These are phyloP conservation scores for Drosophila lini DNA, from an alignment of 1,140 invertebrate genomes.

Conservation along the genomic window DNA sequence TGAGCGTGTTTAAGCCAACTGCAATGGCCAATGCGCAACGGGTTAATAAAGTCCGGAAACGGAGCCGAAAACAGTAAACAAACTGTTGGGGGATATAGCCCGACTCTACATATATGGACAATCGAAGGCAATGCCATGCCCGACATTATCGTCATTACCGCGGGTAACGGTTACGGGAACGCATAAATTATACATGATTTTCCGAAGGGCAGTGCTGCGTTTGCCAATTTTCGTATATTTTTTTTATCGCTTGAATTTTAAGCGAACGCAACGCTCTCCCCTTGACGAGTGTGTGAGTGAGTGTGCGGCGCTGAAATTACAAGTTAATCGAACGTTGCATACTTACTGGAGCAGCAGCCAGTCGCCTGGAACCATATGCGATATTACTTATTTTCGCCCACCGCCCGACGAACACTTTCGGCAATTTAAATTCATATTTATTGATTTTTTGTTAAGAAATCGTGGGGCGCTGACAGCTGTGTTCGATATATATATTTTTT, in stretches of 20 bases:
- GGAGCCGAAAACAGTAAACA: constrained; percentile 35
- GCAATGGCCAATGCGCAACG: constrained; percentile 17
- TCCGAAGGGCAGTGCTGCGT: constrained; percentile 4
- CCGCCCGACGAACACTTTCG: constrained; percentile 16
- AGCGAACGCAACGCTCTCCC: not conserved
- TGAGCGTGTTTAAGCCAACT: constrained; percentile 37
- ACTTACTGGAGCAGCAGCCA: constrained; percentile 61
- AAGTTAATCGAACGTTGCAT: constrained; percentile 63
- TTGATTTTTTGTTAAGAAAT: constrained; percentile 44
- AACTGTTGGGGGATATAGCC: constrained; percentile 10
- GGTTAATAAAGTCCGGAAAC: constrained; percentile 19
- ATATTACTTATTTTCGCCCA: constrained; percentile 46
- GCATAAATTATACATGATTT: constrained; percentile 50
- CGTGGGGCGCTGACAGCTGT: constrained; percentile 13
- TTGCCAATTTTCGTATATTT: constrained; percentile 12
- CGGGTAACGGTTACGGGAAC: constrained; percentile 12
- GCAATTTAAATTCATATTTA: constrained; percentile 58
- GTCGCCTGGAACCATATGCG: constrained; percentile 40
- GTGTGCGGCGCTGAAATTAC: constrained; percentile 17
- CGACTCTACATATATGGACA: not conserved
- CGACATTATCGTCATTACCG: constrained; percentile 52
- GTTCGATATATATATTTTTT: constrained; percentile 17
- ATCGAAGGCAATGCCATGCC: constrained; percentile 19
- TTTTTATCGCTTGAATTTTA: constrained; percentile 33
- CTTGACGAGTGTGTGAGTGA: constrained; percentile 3